Percentiles rank a stretch among this genome's conserved stretches.
Evolutionary conservation across 2,113 vertebrate species (phyloP).

Genomic region (Gadus macrocephalus): DNA sequence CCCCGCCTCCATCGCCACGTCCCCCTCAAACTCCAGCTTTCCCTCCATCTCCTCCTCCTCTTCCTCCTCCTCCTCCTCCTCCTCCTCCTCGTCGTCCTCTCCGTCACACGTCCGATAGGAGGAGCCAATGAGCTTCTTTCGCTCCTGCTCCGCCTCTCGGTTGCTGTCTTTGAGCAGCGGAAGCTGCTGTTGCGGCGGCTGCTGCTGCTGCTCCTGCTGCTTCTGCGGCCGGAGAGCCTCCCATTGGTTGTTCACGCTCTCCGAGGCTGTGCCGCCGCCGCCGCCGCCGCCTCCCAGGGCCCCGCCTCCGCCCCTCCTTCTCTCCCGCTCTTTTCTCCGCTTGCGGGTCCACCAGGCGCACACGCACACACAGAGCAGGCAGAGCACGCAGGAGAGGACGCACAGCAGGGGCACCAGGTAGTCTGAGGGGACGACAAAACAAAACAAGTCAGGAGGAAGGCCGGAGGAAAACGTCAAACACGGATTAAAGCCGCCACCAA

Average conservation of each 20-base stretch:
- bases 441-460: background rate
- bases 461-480: background rate
- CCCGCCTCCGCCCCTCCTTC: slow-evolving; percentile 67
- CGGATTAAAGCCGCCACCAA: background rate
- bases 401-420: slow-evolving; percentile 86
- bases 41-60: slow-evolving; percentile 53
- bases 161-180: slow-evolving; percentile 74
- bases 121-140: slow-evolving; percentile 88
- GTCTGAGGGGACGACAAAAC: slow-evolving; percentile 59
- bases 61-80: slow-evolving; percentile 66
- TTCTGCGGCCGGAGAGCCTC: slow-evolving; percentile 79
- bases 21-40: slow-evolving; percentile 63
- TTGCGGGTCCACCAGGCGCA: slow-evolving; percentile 96
- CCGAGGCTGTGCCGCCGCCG: slow-evolving; percentile 66
- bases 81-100: slow-evolving; percentile 70
- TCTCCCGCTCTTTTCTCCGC: slow-evolving; percentile 93
- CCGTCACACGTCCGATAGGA: slow-evolving; percentile 80
- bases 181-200: slow-evolving; percentile 1
- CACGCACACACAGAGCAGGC: slow-evolving; percentile 83
- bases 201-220: slow-evolving; percentile 64
- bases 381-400: slow-evolving; percentile 80
- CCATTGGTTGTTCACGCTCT: slow-evolving; percentile 92
- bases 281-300: slow-evolving; percentile 23
- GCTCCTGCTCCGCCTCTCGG: slow-evolving; percentile 84
- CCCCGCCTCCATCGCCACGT: slow-evolving; percentile 73